A percentile compares a stretch with the other conserved stretches of the same genome.
These are phyloP conservation scores for Perca schrenkii DNA, from an alignment of 2,113 vertebrate species.

Conservation along the genomic window DNA sequence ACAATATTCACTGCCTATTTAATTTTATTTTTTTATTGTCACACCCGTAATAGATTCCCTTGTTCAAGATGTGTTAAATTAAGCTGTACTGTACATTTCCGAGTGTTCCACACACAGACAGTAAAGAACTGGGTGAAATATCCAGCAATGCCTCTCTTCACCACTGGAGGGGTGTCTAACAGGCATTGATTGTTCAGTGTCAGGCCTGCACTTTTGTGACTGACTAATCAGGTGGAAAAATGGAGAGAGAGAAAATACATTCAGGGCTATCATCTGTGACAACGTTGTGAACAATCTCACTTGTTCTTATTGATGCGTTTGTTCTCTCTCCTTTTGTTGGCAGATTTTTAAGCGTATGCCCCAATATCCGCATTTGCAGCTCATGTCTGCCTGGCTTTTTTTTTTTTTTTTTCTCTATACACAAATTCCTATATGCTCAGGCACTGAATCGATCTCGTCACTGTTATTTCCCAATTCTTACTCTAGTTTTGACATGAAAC, in stretches of 20 bases:
- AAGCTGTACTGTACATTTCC: conserved; percentile 30
- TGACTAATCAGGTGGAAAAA: conserved; percentile 67
- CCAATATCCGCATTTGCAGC: not conserved
- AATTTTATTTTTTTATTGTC: no score
- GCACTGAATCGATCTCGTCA: not conserved
- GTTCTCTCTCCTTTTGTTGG: conserved; percentile 23
- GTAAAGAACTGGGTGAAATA: conserved; percentile 19
- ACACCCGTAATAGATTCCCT: not conserved
- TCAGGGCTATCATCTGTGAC: conserved; percentile 47
- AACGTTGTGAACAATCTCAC: conserved; percentile 51
- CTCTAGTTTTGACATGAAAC: not conserved
- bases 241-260: conserved; percentile 39
- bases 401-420: not conserved
- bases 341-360: conserved; percentile 8
- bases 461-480: not conserved
- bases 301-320: conserved; percentile 39
- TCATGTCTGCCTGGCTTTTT: conserved; percentile 1
- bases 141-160: conserved; percentile 26
- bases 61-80: not conserved
- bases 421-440: not conserved
- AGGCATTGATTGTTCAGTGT: conserved; percentile 49
- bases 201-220: conserved; percentile 57
- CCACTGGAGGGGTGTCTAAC: conserved; percentile 66
- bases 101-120: conserved; percentile 51
- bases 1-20: not conserved